Evolutionary conservation across 2,888 invertebrate genomes (phyloP), one percentile per base, ranked within the genome.

Genomic region (Drosophila barbarae): DNA sequence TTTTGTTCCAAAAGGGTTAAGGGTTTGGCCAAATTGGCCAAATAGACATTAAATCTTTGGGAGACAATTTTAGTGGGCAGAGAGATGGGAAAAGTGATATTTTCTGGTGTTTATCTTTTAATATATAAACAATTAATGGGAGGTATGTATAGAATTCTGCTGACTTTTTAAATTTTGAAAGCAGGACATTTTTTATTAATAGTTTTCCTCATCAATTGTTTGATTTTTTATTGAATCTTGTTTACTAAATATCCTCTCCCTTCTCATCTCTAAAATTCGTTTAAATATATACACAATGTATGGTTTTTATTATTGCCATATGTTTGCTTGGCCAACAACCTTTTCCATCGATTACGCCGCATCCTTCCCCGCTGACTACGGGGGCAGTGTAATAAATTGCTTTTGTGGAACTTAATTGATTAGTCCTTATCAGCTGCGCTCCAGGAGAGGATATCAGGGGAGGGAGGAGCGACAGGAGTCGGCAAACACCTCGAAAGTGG

Each of bases 391-490:
- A 77, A 82, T 79, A 84, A 76, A 79, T 81, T 77, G 75, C 72
- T 76, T 75, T 78, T 78, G 84, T 70, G 71, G 76, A 80, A 77
- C 81, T 78, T 79, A 83, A 83, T 84, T 85, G 85, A 87, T 86
- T 87, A 73, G 74, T 73, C 76, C 80, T 82, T 77, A 82, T 78
- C 77, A 78, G 75, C 73, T 75, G 76, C 63, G 68, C 63, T 54
- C 54, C 60, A 50, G 69, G 52, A 41, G 41, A 23, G 41, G 13
- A 55, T 42, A 63, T 49, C 36, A 59, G n/a, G 28, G 15, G 23
- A 3, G 21, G 21, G 21, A 26, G 30, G 3, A 30, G 49, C 12
- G 23, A 18, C 15, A n/a, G 34, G 23, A 44, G 42, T 47, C 9
- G 35, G 47, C 59, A 46, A 68, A 69, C 68, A 69, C 68, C 68